A percentile compares a stretch with the other conserved stretches of the same genome.
Conservation (phyloP, 2,797 vertebrate species). For the Pangasius sanitwongsei region DNA sequence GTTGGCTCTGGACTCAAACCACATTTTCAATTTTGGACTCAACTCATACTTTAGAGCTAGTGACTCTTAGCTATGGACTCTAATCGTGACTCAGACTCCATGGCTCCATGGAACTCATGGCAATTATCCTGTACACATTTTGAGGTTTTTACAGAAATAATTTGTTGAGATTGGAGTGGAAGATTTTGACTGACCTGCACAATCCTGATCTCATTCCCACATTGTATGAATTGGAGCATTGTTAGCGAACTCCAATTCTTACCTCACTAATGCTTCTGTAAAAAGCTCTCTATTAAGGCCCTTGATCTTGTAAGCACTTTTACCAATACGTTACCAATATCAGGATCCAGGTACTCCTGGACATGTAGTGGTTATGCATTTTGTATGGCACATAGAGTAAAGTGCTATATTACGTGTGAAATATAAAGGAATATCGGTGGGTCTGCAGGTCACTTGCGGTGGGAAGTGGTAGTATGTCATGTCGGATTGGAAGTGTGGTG, state of each 20-base stretch:
- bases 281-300: neutral
- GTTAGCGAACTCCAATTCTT: neutral
- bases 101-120: neutral
- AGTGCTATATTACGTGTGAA: neutral
- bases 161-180: neutral
- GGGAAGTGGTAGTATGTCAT: slow-evolving; percentile 92
- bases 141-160: neutral
- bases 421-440: neutral
- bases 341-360: neutral
- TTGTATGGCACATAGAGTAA: neutral
- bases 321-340: no score
- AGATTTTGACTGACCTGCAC: neutral
- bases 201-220: neutral
- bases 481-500: slow-evolving; percentile 85
- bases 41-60: neutral
- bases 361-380: neutral
- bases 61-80: neutral
- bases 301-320: neutral
- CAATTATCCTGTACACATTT: neutral
- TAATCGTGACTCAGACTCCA: neutral
- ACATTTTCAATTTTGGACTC: neutral
- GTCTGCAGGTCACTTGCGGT: slow-evolving; percentile 83
- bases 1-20: neutral
- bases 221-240: neutral
- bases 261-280: neutral